Evolutionary conservation across 1,140 invertebrate species (phyloP), one percentile per base, ranked within the genome.

Genomic region (Asobara japonica): DNA sequence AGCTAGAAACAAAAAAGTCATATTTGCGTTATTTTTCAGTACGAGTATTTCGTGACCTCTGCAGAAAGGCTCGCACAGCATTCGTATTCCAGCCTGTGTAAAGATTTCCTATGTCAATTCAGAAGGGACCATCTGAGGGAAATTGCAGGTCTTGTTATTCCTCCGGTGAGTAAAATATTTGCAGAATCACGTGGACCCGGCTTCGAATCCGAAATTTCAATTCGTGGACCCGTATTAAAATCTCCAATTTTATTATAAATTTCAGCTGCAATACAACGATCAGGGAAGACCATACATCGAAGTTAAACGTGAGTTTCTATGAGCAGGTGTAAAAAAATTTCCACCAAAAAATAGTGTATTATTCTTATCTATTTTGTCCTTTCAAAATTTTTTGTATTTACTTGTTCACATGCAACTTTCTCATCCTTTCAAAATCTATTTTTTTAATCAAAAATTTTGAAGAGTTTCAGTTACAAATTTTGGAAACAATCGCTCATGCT

Each of bases 91-190:
- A 90, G 90, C 51, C 88, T 86, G 80, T 86, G 80, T 13, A 90
- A 91, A 83, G 91, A 93, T 61, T 94, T 95, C 74, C 91, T 97
- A 77, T 89, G 91, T 70, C 89, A 92, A 68, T 96, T 90, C 78
- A 82, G 92, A 67, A 91, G 90, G 79, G 79, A 86, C 1, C 76
- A 94, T 4, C 79, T 88, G 56, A 82, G 84, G 33, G 88, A 92
- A 77, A 89, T 86, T 22, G 86, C 89, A 73, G 83, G 87, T 13
- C 75, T 88, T 33, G 87, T 89, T 70, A 86, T 92, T 56, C 89
- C 90, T 36, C 25, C 76, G 48, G 84, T 86, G 79, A 77, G 79
- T 77, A 62, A 51, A 72, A 45, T 36, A 1, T 41, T 45, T 48
- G 33, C 77, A 76, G 45, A 73, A 66, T 33, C 60, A 27, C 25